Percentiles rank a stretch among this genome's conserved stretches.
phyloP scores from a whole-genome alignment of 2,888 invertebrate genomes.

The Nymphalis urticae region DNA sequence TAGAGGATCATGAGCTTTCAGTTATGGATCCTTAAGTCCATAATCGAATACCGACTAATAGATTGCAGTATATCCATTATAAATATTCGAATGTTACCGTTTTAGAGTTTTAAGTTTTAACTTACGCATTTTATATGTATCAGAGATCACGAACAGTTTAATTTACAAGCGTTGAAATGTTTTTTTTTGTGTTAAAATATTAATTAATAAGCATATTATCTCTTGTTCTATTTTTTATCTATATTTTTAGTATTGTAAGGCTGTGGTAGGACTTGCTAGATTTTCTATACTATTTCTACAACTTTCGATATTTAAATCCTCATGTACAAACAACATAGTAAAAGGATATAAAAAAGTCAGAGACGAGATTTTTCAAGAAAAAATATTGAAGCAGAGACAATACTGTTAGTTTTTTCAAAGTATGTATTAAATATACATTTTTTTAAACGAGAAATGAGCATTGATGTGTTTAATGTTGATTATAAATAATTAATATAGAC shows the following conservation, averaged over 20 bases:
- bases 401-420: no score
- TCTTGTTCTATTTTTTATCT: neutral
- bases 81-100: constrained; percentile 1
- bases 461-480: no score
- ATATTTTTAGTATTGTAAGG: constrained; percentile 6
- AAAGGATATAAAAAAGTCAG: neutral
- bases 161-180: no score
- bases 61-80: neutral
- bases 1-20: no score
- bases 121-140: neutral
- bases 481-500: no score
- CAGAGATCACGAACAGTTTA: neutral
- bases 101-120: neutral
- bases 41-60: neutral
- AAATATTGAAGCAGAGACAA: no score
- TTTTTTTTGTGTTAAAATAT: no score
- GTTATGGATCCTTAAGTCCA: neutral
- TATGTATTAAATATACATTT: no score
- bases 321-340: neutral
- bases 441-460: no score
- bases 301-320: neutral
- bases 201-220: neutral
- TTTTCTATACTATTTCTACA: constrained; percentile 1
- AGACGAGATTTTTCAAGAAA: neutral
- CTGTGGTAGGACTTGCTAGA: constrained; percentile 10